Evolutionary conservation across 2,888 invertebrate species (phyloP), one percentile per base, ranked within the genome.

Genomic region (Bedellia somnulentella): DNA sequence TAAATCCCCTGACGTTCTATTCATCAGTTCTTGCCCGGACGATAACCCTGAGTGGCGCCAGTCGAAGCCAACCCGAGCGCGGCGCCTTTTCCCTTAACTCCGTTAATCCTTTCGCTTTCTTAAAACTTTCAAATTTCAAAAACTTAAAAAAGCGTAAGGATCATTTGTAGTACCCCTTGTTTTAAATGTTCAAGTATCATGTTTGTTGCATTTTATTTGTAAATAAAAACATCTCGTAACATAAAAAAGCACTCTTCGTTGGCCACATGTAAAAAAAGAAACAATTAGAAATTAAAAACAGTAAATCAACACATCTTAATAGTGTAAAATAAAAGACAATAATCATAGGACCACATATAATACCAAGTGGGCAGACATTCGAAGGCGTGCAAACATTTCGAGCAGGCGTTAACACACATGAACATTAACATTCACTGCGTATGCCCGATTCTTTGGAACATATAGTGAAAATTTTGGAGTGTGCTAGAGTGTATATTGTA

Each of bases 321-420:
- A 49, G 39, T 56, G 52, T 56, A 58, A 57, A 62, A 59, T 46
- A 30, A 61, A 57, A 57, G 40, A 43, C 52, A 45, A 34, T 37
- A 63, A 64, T 56, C 54, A 61, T 60, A 55, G 55, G 70, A 71
- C 67, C 71, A 75, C 73, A 75, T 71, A 71, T 70, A 75, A 70
- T 67, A 68, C 60, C 53, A 61, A 70, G 63, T 70, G 70, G 66
- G 60, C 49, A 71, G 50, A 68, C 57, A 67, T 49, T 57, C 70
- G 67, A 58, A 55, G 55, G 68, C 73, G 75, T 75, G 73, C 73
- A 70, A 53, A 70, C 70, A 66, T 55, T 51, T 58, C 66, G 66
- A 68, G 62, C 68, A 73, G 70, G 60, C 71, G 71, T n/a, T n/a
- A n/a, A n/a, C n/a, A n/a, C 56, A 61, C 63, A 47, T 56, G 58